Evolutionary conservation across 2,797 vertebrate genomes (phyloP).

Genomic region (Chaetodon trifasciatus): DNA sequence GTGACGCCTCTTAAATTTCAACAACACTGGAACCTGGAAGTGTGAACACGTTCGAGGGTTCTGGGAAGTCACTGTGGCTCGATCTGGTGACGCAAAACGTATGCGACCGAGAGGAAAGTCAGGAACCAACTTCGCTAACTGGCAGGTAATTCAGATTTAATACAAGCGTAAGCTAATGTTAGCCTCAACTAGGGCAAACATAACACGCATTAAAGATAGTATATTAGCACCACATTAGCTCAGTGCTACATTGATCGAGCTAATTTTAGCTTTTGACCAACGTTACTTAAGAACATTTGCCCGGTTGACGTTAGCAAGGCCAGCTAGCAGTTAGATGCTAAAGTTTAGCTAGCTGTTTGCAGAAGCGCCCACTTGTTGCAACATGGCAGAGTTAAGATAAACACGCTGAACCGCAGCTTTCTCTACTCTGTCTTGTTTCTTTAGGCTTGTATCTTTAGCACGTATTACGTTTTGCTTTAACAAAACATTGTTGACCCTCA

Average conservation of each 20-base stretch:
- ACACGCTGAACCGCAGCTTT: not conserved
- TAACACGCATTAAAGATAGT: fast-evolving
- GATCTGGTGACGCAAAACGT: slow-evolving; percentile 67
- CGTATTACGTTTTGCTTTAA: not conserved
- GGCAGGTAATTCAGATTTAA: slow-evolving; percentile 67
- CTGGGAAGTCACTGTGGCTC: slow-evolving; percentile 50
- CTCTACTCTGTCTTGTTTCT: fast-evolving
- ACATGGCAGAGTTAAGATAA: slow-evolving; percentile 30
- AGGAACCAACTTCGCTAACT: slow-evolving; percentile 68
- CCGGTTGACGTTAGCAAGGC: slow-evolving; percentile 47
- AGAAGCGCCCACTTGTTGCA: slow-evolving; percentile 71
- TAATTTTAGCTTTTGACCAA: not conserved
- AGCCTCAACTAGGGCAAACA: fast-evolving
- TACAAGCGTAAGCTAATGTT: no score
- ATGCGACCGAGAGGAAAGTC: slow-evolving; percentile 69
- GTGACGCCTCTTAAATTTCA: not conserved
- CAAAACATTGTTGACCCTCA: fast-evolving
- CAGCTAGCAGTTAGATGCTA: slow-evolving; percentile 68
- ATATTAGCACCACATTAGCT: fast-evolving
- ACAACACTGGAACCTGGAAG: not conserved
- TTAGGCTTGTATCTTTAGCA: not conserved
- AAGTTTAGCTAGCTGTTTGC: slow-evolving; percentile 61
- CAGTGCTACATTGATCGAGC: not conserved
- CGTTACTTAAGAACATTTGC: not conserved
- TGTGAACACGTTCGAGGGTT: not conserved